These are phyloP conservation scores for Microctenopoma lineatum DNA, from an alignment of 2,797 vertebrate genomes.

Conservation along the genomic window DNA sequence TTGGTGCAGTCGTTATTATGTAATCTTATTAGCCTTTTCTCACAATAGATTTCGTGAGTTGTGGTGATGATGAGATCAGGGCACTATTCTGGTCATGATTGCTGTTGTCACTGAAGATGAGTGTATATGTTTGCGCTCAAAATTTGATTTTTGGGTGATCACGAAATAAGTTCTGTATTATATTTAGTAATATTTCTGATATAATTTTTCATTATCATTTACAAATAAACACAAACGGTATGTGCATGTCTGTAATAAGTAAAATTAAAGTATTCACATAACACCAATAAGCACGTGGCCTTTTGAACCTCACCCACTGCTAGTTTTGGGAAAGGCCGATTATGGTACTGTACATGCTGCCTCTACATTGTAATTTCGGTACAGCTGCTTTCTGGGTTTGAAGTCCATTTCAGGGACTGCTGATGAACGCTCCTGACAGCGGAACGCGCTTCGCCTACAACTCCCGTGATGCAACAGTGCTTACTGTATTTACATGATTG, in stretches of 20 bases:
- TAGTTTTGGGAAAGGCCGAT: slow-evolving; percentile 26
- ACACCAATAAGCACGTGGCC: slow-evolving; percentile 29
- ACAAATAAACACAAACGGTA: background rate
- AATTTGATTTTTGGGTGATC: background rate
- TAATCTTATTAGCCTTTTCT: background rate
- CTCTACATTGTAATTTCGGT: background rate
- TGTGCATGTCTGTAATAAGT: background rate
- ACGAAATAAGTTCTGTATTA: too few species aligned
- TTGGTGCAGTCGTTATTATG: background rate
- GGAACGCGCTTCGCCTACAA: slow-evolving; percentile 52
- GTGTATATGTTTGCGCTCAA: background rate
- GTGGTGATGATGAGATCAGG: background rate
- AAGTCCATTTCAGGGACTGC: slow-evolving; percentile 22
- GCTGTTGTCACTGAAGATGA: background rate
- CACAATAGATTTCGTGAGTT: background rate
- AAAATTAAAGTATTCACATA: background rate
- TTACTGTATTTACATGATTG: slow-evolving; percentile 70
- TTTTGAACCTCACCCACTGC: slow-evolving; percentile 5
- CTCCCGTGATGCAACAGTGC: slow-evolving; percentile 65
- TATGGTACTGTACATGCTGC: slow-evolving; percentile 24
- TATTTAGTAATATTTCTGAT: too few species aligned
- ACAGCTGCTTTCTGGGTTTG: slow-evolving; percentile 64
- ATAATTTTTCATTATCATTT: too few species aligned
- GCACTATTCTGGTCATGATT: background rate
- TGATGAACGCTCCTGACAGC: rapidly evolving